These are phyloP conservation scores for Drosophila neonasuta DNA, from an alignment of 2,888 invertebrate species.

Conservation along the genomic window DNA sequence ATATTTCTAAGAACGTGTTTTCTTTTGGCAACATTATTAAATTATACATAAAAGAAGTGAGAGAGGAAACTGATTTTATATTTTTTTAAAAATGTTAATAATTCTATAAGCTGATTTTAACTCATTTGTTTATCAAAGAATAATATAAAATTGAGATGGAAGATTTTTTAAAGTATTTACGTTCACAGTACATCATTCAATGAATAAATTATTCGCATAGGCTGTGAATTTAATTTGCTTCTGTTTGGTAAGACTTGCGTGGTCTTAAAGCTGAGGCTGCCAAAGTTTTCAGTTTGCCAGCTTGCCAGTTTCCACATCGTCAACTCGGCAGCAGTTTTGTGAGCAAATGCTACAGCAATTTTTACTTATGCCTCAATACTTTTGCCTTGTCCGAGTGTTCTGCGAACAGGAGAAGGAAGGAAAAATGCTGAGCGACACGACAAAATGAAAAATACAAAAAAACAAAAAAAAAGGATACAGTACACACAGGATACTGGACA, in stretches of 20 bases:
- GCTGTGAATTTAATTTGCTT: conserved; percentile 11
- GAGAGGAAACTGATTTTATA: no score
- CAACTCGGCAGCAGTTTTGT: conserved; percentile 52
- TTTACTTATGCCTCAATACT: conserved; percentile 74
- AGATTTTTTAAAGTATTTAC: no score
- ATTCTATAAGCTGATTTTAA: no score
- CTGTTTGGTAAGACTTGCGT: conserved; percentile 21
- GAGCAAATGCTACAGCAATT: conserved; percentile 70
- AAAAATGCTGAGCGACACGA: conserved; percentile 50
- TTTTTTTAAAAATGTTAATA: no score
- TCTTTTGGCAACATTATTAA: no score
- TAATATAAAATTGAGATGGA: no score
- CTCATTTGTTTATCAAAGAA: no score
- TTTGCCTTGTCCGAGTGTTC: conserved; percentile 60
- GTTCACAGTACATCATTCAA: no score
- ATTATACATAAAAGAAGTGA: no score
- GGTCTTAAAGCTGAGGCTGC: conserved; percentile 50
- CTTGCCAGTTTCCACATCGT: conserved; percentile 48
- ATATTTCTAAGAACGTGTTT: no score
- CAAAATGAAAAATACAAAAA: conserved; percentile 48
- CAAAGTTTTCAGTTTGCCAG: conserved; percentile 40
- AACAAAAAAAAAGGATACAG: conserved; percentile 43
- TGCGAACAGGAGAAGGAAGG: conserved; percentile 2
- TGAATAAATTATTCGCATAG: background rate
- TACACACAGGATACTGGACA: conserved; percentile 29